Evolutionary conservation across 2,113 vertebrate genomes (phyloP).

Genomic region (Sander vitreus): DNA sequence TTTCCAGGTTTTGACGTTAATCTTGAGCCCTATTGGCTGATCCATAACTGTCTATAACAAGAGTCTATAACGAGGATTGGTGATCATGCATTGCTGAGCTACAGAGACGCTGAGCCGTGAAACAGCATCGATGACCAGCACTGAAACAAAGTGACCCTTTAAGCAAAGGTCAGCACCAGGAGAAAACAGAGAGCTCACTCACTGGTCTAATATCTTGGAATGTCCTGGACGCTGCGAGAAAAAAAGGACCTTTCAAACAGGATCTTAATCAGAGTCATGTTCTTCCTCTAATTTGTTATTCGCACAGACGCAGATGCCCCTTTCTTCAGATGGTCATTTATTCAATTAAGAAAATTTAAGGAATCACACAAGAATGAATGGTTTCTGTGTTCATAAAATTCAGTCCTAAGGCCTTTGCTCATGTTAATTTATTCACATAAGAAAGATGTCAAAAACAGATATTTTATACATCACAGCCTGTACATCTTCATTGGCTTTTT

Average conservation of each 20-base stretch:
- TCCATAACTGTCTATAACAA: neutral
- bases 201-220: conserved; percentile 82
- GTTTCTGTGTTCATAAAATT: conserved; percentile 13
- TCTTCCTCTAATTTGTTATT: conserved; percentile 82
- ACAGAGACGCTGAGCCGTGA: neutral
- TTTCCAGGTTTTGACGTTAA: conserved; percentile 13
- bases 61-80: neutral
- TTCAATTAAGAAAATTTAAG: conserved; percentile 63
- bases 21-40: conserved; percentile 13
- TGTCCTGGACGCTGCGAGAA: conserved; percentile 73
- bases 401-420: conserved; percentile 23
- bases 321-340: conserved; percentile 66
- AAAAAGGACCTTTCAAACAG: conserved; percentile 75
- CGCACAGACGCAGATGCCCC: conserved; percentile 55
- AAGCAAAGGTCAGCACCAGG: conserved; percentile 69
- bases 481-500: neutral
- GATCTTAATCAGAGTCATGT: conserved; percentile 85
- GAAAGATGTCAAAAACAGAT: neutral
- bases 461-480: neutral
- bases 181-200: conserved; percentile 78
- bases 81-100: conserved; percentile 18
- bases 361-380: conserved; percentile 47
- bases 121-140: conserved; percentile 58
- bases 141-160: conserved; percentile 64
- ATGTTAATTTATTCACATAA: neutral